phyloP scores from a whole-genome alignment of 2,113 vertebrate genomes.

The Haemorhous mexicanus region DNA sequence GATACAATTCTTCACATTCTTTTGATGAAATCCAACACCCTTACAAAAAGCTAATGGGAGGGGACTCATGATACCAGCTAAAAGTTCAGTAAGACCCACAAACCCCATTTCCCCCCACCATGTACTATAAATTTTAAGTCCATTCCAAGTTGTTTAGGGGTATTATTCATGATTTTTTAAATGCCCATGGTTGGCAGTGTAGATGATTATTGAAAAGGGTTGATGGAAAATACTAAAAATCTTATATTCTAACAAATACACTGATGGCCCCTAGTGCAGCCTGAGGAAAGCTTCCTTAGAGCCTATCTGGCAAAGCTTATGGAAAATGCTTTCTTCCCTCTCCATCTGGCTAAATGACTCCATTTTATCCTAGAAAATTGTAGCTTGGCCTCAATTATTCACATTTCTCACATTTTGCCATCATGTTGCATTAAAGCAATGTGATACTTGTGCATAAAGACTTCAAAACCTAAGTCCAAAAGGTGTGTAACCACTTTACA shows the following conservation, averaged over 20 bases:
- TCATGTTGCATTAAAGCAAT: neutral
- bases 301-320: neutral
- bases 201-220: neutral
- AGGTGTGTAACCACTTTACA: neutral
- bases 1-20: neutral
- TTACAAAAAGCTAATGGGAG: neutral
- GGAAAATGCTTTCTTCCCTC: neutral
- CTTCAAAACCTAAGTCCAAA: neutral
- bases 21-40: neutral
- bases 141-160: neutral
- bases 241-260: neutral
- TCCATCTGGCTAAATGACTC: conserved; percentile 33
- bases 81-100: neutral
- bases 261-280: neutral
- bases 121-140: neutral
- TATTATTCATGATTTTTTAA: neutral
- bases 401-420: neutral
- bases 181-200: neutral
- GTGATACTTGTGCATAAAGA: neutral
- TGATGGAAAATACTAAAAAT: neutral
- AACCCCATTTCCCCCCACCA: accelerated
- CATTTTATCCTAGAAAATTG: neutral
- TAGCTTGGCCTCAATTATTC: conserved; percentile 5
- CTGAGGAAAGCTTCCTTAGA: neutral
- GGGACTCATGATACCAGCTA: neutral